Evolutionary conservation across 1,140 invertebrate genomes (phyloP), one percentile per base, ranked within the genome.

Genomic region (Lordiphosa collinella): DNA sequence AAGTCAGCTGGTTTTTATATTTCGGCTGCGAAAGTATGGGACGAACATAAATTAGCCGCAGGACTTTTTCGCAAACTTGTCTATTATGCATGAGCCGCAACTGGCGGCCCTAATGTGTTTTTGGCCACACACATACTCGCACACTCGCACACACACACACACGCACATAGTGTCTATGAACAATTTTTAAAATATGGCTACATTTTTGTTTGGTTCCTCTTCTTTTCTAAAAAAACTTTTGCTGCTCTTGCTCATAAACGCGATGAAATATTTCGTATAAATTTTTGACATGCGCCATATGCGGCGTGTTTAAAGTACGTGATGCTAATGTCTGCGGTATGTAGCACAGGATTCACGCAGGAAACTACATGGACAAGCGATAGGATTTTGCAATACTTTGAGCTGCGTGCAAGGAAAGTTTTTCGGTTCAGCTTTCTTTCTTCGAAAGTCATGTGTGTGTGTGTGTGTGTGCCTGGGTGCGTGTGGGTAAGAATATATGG

Each of bases 21-120:
- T 29, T 29, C 25, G 25, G 25, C 25, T 29, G 25, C 1, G 2
- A 29, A 29, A 29, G 53, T 65, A 61, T 69, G 55, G 55, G 62
- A 51, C 62, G 55, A 60, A 69, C 56, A 69, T 69, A 69, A 69
- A 69, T 69, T 69, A 69, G 66, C 66, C 62, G 55, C 66, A 69
- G 66, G 50, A 56, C 40, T 65, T 65, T 69, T 65, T 53, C 48
- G 61, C 61, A 65, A 69, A 69, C 65, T 69, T 69, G 65, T 69
- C 65, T 69, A 69, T 69, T 69, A 69, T 69, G 55, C 65, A 69
- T 64, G 54, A 69, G 56, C 55, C 66, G 55, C 46, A 57, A 50
- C 63, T 61, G 63, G 38, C 52, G 31, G 22, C 62, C 47, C 66
- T 69, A 65, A 69, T 69, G 66, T 61, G 55, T 65, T 65, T 67